These are phyloP conservation scores for Clytia hemisphaerica DNA, from an alignment of 30 jellyfish, hydroid and myxozoan genomes.

Conservation along the genomic window DNA sequence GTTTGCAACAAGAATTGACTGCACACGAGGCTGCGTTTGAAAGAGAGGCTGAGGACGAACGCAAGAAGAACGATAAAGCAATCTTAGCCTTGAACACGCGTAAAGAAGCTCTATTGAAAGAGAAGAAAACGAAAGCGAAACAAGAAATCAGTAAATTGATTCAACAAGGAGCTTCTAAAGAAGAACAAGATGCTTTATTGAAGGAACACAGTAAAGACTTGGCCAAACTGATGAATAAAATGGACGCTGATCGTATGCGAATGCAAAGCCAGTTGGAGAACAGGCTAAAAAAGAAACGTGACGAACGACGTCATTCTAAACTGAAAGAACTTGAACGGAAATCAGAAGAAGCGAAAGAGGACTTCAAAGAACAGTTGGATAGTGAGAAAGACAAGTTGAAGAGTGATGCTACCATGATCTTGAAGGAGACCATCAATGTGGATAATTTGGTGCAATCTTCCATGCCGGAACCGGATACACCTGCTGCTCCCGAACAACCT, in stretches of 20 bases:
- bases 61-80: conserved; percentile 77
- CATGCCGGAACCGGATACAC: conserved; percentile 4
- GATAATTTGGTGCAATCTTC: conserved; percentile 59
- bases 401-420: conserved; percentile 58
- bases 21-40: conserved; percentile 51
- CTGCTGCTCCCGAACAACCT: conserved; percentile 21
- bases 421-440: conserved; percentile 63
- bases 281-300: conserved; percentile 69
- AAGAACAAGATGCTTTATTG: conserved; percentile 82
- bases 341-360: conserved; percentile 61
- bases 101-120: conserved; percentile 72
- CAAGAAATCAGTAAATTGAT: conserved; percentile 73
- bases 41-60: conserved; percentile 70
- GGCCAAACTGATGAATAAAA: conserved; percentile 86
- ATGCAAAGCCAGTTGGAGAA: conserved; percentile 94
- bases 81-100: conserved; percentile 78
- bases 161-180: conserved; percentile 86
- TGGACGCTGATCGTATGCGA: conserved; percentile 96
- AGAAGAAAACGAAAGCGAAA: conserved; percentile 78
- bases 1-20: conserved; percentile 59
- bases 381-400: conserved; percentile 60
- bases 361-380: conserved; percentile 65
- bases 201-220: conserved; percentile 84
- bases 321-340: conserved; percentile 60
- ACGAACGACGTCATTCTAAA: conserved; percentile 56